Base-by-base conservation (phyloP, 30 jellyfish, hydroid and myxozoan genomes). In the Aurelia sp. region DNA sequence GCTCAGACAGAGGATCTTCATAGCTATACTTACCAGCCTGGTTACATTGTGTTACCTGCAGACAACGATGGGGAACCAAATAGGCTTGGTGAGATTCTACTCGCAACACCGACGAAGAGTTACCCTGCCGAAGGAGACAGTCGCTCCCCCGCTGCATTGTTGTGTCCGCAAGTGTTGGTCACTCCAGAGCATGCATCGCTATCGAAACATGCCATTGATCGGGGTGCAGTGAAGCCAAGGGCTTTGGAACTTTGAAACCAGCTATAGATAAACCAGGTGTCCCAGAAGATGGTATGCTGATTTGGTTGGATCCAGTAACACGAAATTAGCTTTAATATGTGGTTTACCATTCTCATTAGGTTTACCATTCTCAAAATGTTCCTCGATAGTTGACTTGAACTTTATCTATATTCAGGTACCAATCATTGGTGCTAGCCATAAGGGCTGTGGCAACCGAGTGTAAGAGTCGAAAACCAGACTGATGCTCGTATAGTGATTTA, bases 81-180 rank as follows among this genome's bases (percentile, higher is more conserved):
- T 21, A 23, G 63, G 13, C 30, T 63, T 21, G 59, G 53, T 21
- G 83, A 48, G 44, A 80, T 66, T 17, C 76, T 80, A 9, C 51
- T 80, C 31, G 83, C 90, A 7, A 80, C 90, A 21, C 90, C 90
- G n/a, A 80, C 90, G 76, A 80, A 80, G 66, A 52, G 60, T 15
- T 44, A 66, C 76, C 78, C 74, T 21, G 7, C 50, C 50, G 75
- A 80, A 21, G 75, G 69, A 15, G 50, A 37, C 47, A 57, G 76
- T 58, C 62, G 37, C 9, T 80, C 83, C 15, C 50, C 61, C 15
- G 18, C 64, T 40, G 67, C 82, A 20, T 5, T 50, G 76, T 23
- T 68, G 8, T 47, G 82, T 59, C 69, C 83, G 47, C 90, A 80
- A 72, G 78, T 80, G 19, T 82, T 80, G 10, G 90, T 80, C 9